Evolutionary conservation across 1,140 invertebrate genomes (phyloP).

Genomic region (Drosophila sp.): DNA sequence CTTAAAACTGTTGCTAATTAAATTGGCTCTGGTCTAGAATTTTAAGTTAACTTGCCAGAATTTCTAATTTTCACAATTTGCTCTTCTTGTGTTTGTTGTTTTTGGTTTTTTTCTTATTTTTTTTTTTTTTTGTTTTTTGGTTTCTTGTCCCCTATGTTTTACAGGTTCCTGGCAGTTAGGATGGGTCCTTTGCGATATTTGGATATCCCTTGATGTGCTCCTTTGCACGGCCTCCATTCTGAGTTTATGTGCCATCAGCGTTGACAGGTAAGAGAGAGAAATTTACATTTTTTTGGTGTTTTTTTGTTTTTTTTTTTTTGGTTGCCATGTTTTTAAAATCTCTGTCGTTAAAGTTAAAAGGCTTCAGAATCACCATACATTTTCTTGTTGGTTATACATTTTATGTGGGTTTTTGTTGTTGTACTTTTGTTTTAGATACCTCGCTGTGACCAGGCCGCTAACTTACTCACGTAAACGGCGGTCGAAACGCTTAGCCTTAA

Average conservation of each 20-base stretch:
- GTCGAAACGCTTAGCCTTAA: conserved; percentile 90
- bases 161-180: conserved; percentile 91
- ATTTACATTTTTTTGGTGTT: not conserved
- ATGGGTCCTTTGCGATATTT: conserved; percentile 91
- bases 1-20: conserved; percentile 51
- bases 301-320: too few relatives aligned
- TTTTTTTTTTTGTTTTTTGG: not conserved
- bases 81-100: not conserved
- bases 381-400: conserved; percentile 2
- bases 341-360: conserved; percentile 11
- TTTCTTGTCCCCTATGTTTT: conserved; percentile 29
- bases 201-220: conserved; percentile 96
- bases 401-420: conserved; percentile 7
- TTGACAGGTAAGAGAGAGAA: conserved; percentile 85
- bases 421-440: conserved; percentile 85
- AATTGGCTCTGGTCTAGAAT: conserved; percentile 57
- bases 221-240: conserved; percentile 94
- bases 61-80: conserved; percentile 35
- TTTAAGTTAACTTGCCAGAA: conserved; percentile 46
- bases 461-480: conserved; percentile 90
- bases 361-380: conserved; percentile 12
- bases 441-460: conserved; percentile 92
- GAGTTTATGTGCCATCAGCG: conserved; percentile 91
- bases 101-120: not conserved
- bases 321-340: conserved; percentile 16